Base-by-base conservation (phyloP, 2,113 vertebrate genomes). In the Percina caprodes region DNA sequence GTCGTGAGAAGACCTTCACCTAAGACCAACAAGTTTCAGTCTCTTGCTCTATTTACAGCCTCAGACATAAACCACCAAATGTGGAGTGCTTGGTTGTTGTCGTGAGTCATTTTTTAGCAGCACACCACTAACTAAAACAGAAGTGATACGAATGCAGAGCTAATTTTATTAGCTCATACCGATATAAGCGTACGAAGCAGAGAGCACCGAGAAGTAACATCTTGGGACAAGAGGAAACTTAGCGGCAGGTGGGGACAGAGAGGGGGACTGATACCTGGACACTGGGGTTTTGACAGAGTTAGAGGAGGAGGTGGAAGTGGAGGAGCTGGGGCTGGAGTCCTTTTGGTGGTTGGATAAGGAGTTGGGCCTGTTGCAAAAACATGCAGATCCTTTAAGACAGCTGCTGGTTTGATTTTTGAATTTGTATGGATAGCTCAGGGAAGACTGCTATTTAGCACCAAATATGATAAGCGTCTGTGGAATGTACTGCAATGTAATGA, bases 301-400 rank as follows among this genome's bases (percentile, higher is more conserved):
- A 42, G 59, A 51, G 46, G 86, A 42, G 18, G 60, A 35, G 15
- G 60, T 18, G 23, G 86, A 18, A 19, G 69, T 49, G 39, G 60
- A 11, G 21, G 76, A 56, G 77, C 65, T 80, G 46, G 76, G 24
- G 39, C 16, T 65, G 35, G 74, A 46, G 24, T 93, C 90, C 39
- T 85, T 88, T 23, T 80, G 83, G 67, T 15, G 74, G 68, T 71
- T 90, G 66, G 80, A 26, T 12, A 58, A 23, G n/a, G 91, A 80
- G 81, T 92, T 95, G 55, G 61, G 48, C 82, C 94, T 95, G 84
- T 67, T 83, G 52, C 12, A 76, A 82, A 80, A 77, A 92, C 69
- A 89, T 70, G 55, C 49, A 86, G 4, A 60, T 54, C 18, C 18
- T 26, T 61, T 18, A 52, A 55, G 39, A 16, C 21, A 39, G n/a